Evolutionary conservation across 2,797 vertebrate genomes (phyloP), one percentile per base, ranked within the genome.

Genomic region (Helostoma temminkii): DNA sequence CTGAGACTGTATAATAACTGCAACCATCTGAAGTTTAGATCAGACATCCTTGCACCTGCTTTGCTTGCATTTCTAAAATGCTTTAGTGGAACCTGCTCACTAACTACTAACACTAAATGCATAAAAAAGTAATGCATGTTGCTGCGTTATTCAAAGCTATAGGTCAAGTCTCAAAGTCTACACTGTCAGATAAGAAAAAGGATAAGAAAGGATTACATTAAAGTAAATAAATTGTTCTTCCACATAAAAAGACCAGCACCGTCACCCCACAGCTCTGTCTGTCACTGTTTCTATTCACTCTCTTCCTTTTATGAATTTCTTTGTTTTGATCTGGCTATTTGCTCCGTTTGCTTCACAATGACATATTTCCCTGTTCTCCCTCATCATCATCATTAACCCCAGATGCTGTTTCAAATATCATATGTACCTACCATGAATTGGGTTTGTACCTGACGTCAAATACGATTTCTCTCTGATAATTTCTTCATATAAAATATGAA

Each of bases 241-340:
- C 37, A 61, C 47, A 68, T 68, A 77, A 58, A 78, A 88, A 88
- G 88, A 87, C 89, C 89, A 91, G 89, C 90, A 92, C 84, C 82
- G 42, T 61, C 52, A 55, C 76, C 45, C 79, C 64, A 60, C 66
- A 45, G 39, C 68, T 76, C 75, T 66, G 15, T 82, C 60, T 62
- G 22, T 82, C 50, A 24, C 58, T 88, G 26, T 86, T 60, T 76
- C 25, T 41, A 80, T 68, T 82, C 49, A 72, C 28, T 47, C 37
- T 52, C 42, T 71, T 86, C 21, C 48, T 9, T 6, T 71, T 74
- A 58, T 37, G 39, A 61, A 34, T 53, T 81, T 71, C 64, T 39
- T 34, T 71, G 70, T 89, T 80, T 76, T 74, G 54, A 67, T 65
- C 42, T 82, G 80, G 76, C 85, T 80, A 43, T 73, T 77, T 71